phyloP scores from a whole-genome alignment of 2,797 vertebrate genomes.

The Trachops cirrhosus region DNA sequence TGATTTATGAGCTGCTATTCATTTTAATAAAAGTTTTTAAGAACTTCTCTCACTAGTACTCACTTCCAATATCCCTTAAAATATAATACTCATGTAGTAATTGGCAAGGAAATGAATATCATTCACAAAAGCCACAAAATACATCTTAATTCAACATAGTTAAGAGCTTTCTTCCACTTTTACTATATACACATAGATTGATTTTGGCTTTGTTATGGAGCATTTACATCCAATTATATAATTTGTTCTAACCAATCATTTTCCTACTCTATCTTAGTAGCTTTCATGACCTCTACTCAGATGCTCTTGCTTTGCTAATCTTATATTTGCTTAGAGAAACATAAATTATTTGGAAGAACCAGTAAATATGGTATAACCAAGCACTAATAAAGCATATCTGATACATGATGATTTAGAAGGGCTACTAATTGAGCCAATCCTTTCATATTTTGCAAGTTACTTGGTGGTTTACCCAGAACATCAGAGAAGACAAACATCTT shows the following conservation, averaged over 20 bases:
- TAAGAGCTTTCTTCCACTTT: constrained; percentile 11
- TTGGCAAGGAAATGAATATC: constrained; percentile 15
- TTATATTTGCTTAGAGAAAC: not conserved
- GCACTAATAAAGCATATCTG: not conserved
- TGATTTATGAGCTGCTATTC: not conserved
- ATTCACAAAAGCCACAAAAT: constrained; percentile 5
- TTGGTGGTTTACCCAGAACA: not conserved
- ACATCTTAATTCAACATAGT: not conserved
- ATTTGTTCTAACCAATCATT: not conserved
- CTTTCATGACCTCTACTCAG: not conserved
- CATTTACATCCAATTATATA: not conserved
- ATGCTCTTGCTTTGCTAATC: not conserved
- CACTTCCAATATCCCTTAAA: not conserved
- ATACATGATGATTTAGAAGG: not conserved
- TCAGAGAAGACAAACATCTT: not conserved
- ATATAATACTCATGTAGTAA: not conserved
- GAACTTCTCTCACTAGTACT: not conserved
- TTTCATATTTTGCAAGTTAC: not conserved
- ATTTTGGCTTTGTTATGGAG: not conserved
- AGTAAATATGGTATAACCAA: not conserved
- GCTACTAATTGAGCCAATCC: not conserved
- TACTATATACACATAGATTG: not conserved
- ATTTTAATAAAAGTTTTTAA: constrained; percentile 13
- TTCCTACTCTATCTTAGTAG: not conserved
- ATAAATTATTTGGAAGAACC: not conserved